Evolutionary conservation across 2,888 invertebrate species (phyloP), one percentile per base, ranked within the genome.

Genomic region (Noctua janthina): DNA sequence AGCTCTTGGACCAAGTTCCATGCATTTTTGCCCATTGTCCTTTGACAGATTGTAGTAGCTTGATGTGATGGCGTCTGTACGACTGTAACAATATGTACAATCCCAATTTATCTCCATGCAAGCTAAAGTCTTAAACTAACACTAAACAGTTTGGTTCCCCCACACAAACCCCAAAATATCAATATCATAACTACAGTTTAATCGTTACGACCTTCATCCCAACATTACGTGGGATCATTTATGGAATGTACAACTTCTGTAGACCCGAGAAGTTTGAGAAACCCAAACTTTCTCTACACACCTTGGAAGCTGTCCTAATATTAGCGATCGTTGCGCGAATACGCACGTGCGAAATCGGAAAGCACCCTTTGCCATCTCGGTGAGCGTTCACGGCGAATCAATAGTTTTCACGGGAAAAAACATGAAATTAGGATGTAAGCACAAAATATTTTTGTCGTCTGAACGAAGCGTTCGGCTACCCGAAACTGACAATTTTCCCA

Each of bases 101-200:
- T 56, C 10, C 10, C 23, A 56, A 23, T 56, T 23, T 11, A 56
- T 56, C 23, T 56, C 11, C 23, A 56, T 10, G 56, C 10, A 23
- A 56, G 56, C 0, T 23, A 3, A 23, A 56, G 10, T 23, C 2
- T 56, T 56, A 56, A 56, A 56, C 56, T 23, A 8, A 56, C 56
- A 56, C 56, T 56, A 11, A 10, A 23, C 54, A 23, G 8, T 8
- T 56, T 56, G 59, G 51, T 66, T 20, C 46, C 54, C 66, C 43
- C 23, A 20, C 29, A 62, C 13, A 23, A 59, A 62, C 71, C 49
- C 23, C 20, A 66, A 69, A 35, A 74, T 85, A 77, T 74, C 71
- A 68, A 77, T 84, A 69, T 7, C 71, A 59, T 39, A 77, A 81
- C 74, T 75, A 83, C 77, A 80, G 73, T 87, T 83, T 81, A 81